Percentiles rank a stretch among this genome's conserved stretches.
These are phyloP conservation scores for Catharus ustulatus DNA, from an alignment of 2,797 vertebrate species.

Conservation along the genomic window DNA sequence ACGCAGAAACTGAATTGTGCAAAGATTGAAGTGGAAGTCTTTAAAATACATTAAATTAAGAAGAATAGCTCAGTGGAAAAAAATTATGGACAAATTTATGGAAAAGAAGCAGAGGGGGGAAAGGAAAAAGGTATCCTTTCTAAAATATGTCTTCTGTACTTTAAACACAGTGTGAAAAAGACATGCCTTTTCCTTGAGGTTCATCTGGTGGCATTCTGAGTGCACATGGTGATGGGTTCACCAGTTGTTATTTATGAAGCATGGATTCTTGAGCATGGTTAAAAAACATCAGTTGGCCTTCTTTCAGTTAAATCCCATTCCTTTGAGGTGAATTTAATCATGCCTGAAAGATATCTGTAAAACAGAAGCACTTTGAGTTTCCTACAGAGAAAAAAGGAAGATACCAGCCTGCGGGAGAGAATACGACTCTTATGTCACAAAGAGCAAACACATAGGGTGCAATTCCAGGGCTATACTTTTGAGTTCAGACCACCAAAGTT, in stretches of 20 bases:
- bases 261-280: background rate
- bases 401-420: background rate
- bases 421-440: background rate
- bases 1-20: slow-evolving; percentile 10
- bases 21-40: background rate
- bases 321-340: slow-evolving; percentile 31
- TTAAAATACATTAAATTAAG: background rate
- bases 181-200: background rate
- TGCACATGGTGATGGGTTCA: background rate
- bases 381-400: slow-evolving; percentile 57
- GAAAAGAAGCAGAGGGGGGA: background rate
- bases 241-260: slow-evolving; percentile 38
- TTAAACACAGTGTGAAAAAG: slow-evolving; percentile 9
- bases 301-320: slow-evolving; percentile 37
- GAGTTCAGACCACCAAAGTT: background rate
- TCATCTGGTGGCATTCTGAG: background rate
- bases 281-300: slow-evolving; percentile 33
- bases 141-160: background rate
- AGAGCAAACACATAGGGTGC: background rate
- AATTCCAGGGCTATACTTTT: background rate
- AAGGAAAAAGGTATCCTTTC: background rate
- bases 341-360: slow-evolving; percentile 28
- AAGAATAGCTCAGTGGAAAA: background rate
- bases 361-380: slow-evolving; percentile 45
- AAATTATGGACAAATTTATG: background rate